Evolutionary conservation across 2,888 invertebrate genomes (phyloP), one percentile per base, ranked within the genome.

Genomic region (Malthinus seriepunctatus): DNA sequence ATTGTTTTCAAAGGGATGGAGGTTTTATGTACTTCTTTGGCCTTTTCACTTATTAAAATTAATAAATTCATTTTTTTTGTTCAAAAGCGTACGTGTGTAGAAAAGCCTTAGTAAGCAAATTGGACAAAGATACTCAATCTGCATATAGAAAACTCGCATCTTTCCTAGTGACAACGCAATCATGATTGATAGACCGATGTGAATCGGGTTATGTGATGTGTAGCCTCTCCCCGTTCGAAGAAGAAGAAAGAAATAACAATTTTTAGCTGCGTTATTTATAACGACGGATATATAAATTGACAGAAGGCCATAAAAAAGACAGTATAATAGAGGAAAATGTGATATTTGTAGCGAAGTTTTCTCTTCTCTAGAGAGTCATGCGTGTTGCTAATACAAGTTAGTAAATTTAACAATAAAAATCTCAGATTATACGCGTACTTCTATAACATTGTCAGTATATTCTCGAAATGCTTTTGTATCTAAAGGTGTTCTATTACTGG

Each of bases 121-220:
- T 49, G 37, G 45, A 12, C 34, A 35, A 47, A 38, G 51, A 50
- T 52, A 57, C 56, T 63, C 60, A 60, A 63, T 63, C 61, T 63
- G 56, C 63, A 62, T 63, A 54, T 63, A 54, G 53, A 65, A 49
- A 61, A 54, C 59, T 53, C 35, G 49, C 44, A 46, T 51, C 54
- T 59, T 59, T 38, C n/a, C 54, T 45, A 59, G 51, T 55, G 65
- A 63, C 65, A 65, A 63, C 52, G 35, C 32, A 45, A 39, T 42
- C 58, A 61, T 65, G 65, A 65, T 65, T 65, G 65, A 65, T 65
- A 64, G 58, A 57, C 46, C 55, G 46, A 34, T 37, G 60, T 44
- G 59, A 62, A 64, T 64, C 63, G 62, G n/a, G n/a, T n/a, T n/a
- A n/a, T n/a, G n/a, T n/a, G n/a, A n/a, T n/a, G n/a, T n/a, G n/a